Conservation (phyloP, 1,140 invertebrate genomes). For the Drosophila punjabiensis region DNA sequence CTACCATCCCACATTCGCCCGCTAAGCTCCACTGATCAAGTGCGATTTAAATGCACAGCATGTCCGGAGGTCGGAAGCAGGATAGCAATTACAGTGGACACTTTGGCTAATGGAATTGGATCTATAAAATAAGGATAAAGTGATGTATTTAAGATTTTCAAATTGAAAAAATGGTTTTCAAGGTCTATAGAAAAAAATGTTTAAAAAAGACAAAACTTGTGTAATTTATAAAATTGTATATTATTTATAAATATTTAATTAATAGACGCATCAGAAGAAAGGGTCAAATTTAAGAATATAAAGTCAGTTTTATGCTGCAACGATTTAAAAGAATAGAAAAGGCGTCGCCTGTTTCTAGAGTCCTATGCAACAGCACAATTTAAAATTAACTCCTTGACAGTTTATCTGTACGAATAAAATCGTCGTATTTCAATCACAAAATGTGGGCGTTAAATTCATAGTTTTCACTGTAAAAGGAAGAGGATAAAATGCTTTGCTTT, state of each 20-base stretch:
- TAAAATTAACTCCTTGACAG: background rate
- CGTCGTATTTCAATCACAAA: background rate
- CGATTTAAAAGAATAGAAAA: no score
- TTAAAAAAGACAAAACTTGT: no score
- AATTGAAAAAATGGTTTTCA: background rate
- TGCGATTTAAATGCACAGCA: constrained; percentile 66
- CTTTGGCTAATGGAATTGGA: background rate
- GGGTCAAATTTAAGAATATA: no score
- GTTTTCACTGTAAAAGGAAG: constrained; percentile 28
- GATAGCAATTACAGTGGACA: constrained; percentile 15
- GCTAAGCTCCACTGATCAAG: constrained; percentile 51
- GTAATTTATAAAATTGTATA: no score
- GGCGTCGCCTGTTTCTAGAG: no score
- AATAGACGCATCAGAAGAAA: no score
- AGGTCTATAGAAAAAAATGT: no score
- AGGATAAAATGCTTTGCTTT: constrained; percentile 26
- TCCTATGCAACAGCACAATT: no score
- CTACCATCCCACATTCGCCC: constrained; percentile 8
- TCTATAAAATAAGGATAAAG: background rate
- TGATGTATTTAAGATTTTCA: background rate
- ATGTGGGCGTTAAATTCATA: background rate
- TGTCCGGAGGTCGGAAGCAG: constrained; percentile 21
- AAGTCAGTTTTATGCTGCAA: no score
- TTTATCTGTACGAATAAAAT: background rate
- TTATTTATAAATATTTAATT: no score